Evolutionary conservation across 2,888 invertebrate species (phyloP), one percentile per base, ranked within the genome.

Genomic region (Yponomeuta evonymella): DNA sequence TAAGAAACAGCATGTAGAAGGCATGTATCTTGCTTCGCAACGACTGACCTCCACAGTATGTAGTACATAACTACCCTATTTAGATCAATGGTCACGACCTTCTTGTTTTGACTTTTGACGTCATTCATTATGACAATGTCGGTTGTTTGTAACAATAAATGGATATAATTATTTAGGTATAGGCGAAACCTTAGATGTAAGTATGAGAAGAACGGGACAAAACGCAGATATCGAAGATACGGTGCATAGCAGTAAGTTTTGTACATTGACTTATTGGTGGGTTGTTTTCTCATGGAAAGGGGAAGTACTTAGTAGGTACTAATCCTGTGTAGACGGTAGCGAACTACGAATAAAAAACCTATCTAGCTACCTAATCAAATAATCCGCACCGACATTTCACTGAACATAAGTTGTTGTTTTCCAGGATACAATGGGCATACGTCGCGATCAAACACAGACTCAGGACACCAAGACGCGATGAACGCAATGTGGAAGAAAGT

Each of bases 191-290:
- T 30, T 65, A 65, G 65, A 12, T 12, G 2, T 65, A 29, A 65
- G 29, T 65, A 65, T 65, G 65, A 65, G 65, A 65, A 65, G 30
- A 33, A 65, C 65, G 33, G 33, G 12, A 11, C 29, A 23, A 65
- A 29, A 29, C 29, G 12, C 33, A 65, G 29, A 65, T 2, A n/a
- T 12, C 29, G 30, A 65, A 2, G 33, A 65, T 30, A 65, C 29
- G 6, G 10, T 29, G 65, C 29, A 30, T 30, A 1, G 15, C 12
- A 29, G 65, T 65, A 30, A 65, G 65, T 65, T 9, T 65, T 12
- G 15, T 58, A 10, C 12, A 12, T 51, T 51, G 51, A 51, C 51
- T 51, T 10, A 10, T n/a, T 63, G 4, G 23, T n/a, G 23, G n/a
- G 23, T 33, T 33, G 33, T 33, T 33, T 5, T 4, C 2, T 33